A percentile compares a stretch with the other conserved stretches of the same genome.
Evolutionary conservation across 2,797 vertebrate species (phyloP).

Genomic region (Australoheros facetus): DNA sequence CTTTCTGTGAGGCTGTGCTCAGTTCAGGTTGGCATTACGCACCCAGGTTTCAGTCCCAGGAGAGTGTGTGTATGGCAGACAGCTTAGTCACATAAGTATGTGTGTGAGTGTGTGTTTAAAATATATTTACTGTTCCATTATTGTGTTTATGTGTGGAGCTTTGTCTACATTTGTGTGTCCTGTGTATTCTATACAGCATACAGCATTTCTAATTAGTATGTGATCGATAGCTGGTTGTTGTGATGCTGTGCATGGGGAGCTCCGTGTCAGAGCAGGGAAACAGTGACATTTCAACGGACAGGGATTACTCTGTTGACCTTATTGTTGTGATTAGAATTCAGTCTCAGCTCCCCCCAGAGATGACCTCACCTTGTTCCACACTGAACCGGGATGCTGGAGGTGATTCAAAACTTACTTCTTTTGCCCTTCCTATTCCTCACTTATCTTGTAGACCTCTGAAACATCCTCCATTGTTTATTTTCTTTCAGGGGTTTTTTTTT

Average conservation of each 20-base stretch:
- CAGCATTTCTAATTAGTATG: slow-evolving; percentile 73
- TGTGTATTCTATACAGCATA: slow-evolving; percentile 22
- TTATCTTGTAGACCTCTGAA: not conserved
- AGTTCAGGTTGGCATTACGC: slow-evolving; percentile 39
- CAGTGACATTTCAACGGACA: slow-evolving; percentile 71
- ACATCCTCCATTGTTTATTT: not conserved
- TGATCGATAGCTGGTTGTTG: slow-evolving; percentile 72
- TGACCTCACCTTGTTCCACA: slow-evolving; percentile 69
- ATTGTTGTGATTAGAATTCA: slow-evolving; percentile 80
- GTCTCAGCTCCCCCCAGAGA: slow-evolving; percentile 42
- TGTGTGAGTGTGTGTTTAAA: slow-evolving; percentile 24
- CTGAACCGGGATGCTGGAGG: slow-evolving; percentile 47
- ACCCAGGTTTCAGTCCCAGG: slow-evolving; percentile 33
- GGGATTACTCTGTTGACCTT: slow-evolving; percentile 79
- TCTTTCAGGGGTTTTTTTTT: not conserved
- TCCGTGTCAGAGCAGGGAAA: slow-evolving; percentile 56
- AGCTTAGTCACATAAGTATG: slow-evolving; percentile 21
- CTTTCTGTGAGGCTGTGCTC: slow-evolving; percentile 36
- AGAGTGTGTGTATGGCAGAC: slow-evolving; percentile 17
- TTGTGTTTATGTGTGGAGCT: slow-evolving; percentile 1
- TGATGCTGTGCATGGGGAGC: slow-evolving; percentile 58
- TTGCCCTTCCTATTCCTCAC: not conserved
- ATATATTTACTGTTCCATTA: slow-evolving; percentile 14
- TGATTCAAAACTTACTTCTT: slow-evolving; percentile 39
- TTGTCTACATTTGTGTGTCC: slow-evolving; percentile 20